Evolutionary conservation across 1,140 invertebrate species (phyloP).

Genomic region (Musca domestica): DNA sequence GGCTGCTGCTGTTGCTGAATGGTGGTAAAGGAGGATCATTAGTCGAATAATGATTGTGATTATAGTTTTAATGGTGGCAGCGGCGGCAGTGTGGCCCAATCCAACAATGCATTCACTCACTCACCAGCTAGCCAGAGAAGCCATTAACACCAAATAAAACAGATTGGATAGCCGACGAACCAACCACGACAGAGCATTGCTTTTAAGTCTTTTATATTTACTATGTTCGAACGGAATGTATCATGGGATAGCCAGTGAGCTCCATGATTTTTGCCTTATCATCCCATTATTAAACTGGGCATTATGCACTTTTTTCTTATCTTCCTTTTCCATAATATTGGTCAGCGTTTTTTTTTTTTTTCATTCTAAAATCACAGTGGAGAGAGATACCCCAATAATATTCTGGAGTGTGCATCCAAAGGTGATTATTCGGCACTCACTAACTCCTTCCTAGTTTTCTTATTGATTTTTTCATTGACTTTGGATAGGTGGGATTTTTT

Average conservation of each 20-base stretch:
- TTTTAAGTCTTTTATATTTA: background rate
- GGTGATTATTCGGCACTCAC: background rate
- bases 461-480: background rate
- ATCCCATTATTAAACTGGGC: background rate
- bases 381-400: conserved; percentile 2
- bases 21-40: background rate
- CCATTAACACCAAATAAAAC: background rate
- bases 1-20: too few species aligned
- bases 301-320: conserved; percentile 4
- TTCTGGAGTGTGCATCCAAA: background rate
- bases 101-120: background rate
- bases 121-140: too few species aligned
- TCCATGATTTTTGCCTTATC: background rate
- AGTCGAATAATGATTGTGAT: conserved; percentile 14
- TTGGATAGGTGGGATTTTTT: background rate
- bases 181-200: background rate
- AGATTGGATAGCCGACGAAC: background rate
- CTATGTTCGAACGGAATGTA: background rate
- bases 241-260: too few species aligned
- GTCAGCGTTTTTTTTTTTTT: background rate
- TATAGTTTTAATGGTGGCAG: conserved; percentile 17
- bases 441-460: background rate
- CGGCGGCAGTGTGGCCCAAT: conserved; percentile 10
- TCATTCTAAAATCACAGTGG: background rate
- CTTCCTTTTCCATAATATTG: background rate